Evolutionary conservation across 2,888 invertebrate genomes (phyloP), one percentile per base, ranked within the genome.

Genomic region (Tortricodes alternella): DNA sequence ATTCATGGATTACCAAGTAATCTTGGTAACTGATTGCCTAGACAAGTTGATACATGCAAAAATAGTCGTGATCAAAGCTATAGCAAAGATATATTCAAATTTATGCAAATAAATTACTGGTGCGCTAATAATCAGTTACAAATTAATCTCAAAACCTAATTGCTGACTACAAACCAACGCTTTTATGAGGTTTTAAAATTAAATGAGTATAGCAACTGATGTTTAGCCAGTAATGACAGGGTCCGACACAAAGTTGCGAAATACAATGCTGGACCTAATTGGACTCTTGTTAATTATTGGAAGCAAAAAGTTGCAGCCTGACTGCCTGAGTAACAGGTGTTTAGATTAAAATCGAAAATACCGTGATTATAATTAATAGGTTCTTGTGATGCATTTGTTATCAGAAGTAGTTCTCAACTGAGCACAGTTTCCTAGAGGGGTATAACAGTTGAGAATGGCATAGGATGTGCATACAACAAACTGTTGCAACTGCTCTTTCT

Each of bases 171-270:
- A 63, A 68, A 71, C 70, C 72, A 53, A 73, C 37, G n/a, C n/a
- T 37, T 78, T 78, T 78, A 78, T 71, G 74, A 70, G 67, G 66
- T 65, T 70, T 59, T 66, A 65, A 78, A 83, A 83, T 81, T 81
- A 83, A 73, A 80, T 78, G 68, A 62, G 68, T 66, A 53, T 58
- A 62, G 61, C 65, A 70, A 71, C 70, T 73, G 70, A 76, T 70
- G 69, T 76, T 81, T 76, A 75, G 67, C 58, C 62, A 70, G 68
- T 80, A 81, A 83, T 83, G 77, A 83, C 72, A 68, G 66, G 79
- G 67, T 78, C 58, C 66, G 62, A 62, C 67, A 80, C 80, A 76
- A 73, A 71, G 80, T 81, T 78, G 79, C 76, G 60, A 66, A 70
- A 68, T 61, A 61, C 63, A 64, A 64, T 67, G 53, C 53, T 43